Conservation (phyloP, 1,140 invertebrate species). For the Drosophila pachea region DNA sequence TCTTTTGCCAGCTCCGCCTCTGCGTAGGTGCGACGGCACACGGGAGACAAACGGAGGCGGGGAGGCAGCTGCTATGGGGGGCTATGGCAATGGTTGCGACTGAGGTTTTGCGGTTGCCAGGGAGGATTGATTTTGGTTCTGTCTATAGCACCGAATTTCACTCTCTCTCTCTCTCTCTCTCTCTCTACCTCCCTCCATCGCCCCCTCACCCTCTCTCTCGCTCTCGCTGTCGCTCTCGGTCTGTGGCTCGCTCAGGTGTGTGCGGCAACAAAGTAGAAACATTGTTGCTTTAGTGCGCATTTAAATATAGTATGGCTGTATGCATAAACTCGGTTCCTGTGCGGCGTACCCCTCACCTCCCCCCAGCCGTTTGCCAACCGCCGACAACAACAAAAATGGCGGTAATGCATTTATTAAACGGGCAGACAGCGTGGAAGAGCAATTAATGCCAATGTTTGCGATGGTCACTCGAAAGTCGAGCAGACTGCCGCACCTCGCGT, state of each 20-base stretch:
- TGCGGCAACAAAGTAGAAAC: slow-evolving; percentile 31
- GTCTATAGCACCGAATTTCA: not conserved
- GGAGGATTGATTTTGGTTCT: slow-evolving; percentile 21
- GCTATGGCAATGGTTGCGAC: slow-evolving; percentile 47
- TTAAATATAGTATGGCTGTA: slow-evolving; percentile 40
- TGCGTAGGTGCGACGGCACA: slow-evolving; percentile 14
- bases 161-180: slow-evolving; percentile 1
- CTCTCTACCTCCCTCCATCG: no score
- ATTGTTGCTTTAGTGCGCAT: slow-evolving; percentile 51
- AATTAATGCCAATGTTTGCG: slow-evolving; percentile 13
- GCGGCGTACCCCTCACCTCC: not conserved
- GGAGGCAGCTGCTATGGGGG: not conserved
- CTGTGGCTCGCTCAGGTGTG: not conserved
- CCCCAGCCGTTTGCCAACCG: slow-evolving; percentile 9
- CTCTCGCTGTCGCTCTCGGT: not conserved
- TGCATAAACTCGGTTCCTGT: slow-evolving; percentile 9
- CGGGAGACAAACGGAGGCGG: no score
- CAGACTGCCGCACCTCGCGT: slow-evolving; percentile 5
- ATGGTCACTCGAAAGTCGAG: slow-evolving; percentile 7
- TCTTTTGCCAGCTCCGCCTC: not conserved
- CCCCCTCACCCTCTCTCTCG: not conserved
- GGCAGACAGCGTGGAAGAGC: slow-evolving; percentile 1
- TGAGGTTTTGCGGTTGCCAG: slow-evolving; percentile 64
- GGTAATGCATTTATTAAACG: slow-evolving; percentile 9
- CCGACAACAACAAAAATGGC: slow-evolving; percentile 11